Conservation (phyloP, 2,113 vertebrate genomes). For the Trachemys scripta region DNA sequence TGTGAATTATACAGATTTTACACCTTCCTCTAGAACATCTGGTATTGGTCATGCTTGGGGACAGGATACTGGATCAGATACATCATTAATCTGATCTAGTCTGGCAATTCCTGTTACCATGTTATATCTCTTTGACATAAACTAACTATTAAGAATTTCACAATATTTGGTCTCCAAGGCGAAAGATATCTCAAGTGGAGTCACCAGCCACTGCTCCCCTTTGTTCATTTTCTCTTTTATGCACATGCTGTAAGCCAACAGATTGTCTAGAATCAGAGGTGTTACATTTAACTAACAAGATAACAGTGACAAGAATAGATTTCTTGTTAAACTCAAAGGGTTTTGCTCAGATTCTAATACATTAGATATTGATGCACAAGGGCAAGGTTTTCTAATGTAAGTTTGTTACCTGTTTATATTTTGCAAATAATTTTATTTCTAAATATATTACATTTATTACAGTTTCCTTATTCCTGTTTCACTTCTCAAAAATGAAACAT, state of each 20-base stretch:
- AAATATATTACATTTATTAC: not conserved
- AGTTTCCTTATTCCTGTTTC: not conserved
- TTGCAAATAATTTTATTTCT: not conserved
- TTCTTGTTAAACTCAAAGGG: not conserved
- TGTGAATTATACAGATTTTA: not conserved
- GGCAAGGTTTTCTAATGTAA: not conserved
- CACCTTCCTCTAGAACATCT: not conserved
- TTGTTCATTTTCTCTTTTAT: conserved; percentile 17
- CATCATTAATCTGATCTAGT: not conserved
- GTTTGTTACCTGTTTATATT: not conserved
- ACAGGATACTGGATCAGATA: not conserved
- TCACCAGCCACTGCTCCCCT: not conserved
- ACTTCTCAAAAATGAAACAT: not conserved
- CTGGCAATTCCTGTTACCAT: not conserved
- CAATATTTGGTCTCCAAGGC: conserved; percentile 55
- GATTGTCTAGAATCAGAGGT: conserved; percentile 10
- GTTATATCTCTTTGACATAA: conserved; percentile 9
- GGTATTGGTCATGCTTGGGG: not conserved
- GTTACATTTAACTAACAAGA: not conserved
- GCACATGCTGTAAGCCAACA: not conserved
- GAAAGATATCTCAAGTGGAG: not conserved
- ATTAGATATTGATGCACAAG: not conserved
- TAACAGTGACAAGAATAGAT: not conserved
- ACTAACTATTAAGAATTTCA: not conserved
- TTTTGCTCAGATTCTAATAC: not conserved